Percentiles rank a stretch among this genome's conserved stretches.
phyloP scores from a whole-genome alignment of 64 coral and sea anemone species.

The Orbicella faveolata region DNA sequence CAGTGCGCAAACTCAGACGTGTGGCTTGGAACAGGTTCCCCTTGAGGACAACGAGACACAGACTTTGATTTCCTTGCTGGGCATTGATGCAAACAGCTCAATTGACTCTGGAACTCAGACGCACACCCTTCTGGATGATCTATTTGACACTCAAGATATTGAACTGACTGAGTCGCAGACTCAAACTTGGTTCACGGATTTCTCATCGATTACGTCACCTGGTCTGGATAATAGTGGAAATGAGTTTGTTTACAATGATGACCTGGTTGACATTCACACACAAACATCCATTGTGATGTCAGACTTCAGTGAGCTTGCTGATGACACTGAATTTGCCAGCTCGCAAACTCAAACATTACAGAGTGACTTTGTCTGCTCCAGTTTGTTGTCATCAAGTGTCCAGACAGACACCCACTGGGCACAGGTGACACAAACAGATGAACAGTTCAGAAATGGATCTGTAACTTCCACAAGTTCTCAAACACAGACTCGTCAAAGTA shows the following conservation, averaged over 20 bases:
- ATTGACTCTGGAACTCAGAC: slow-evolving; percentile 92
- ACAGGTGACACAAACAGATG: slow-evolving; percentile 31
- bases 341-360: slow-evolving; percentile 89
- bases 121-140: slow-evolving; percentile 73
- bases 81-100: slow-evolving; percentile 74
- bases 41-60: slow-evolving; percentile 95
- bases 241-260: slow-evolving; percentile 57
- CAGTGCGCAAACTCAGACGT: slow-evolving; percentile 80
- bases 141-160: slow-evolving; percentile 59
- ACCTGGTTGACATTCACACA: slow-evolving; percentile 84
- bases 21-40: slow-evolving; percentile 52
- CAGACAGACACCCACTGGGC: slow-evolving; percentile 66
- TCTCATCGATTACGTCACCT: slow-evolving; percentile 24
- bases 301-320: slow-evolving; percentile 54
- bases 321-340: slow-evolving; percentile 57
- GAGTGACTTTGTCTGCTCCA: slow-evolving; percentile 56
- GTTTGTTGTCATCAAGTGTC: slow-evolving; percentile 56
- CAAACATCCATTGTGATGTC: slow-evolving; percentile 72
- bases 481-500: slow-evolving; percentile 1
- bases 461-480: slow-evolving; percentile 28
- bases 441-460: slow-evolving; percentile 11
- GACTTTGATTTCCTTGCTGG: slow-evolving; percentile 86
- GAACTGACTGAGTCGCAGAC: slow-evolving; percentile 85
- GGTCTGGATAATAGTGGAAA: slow-evolving; percentile 44
- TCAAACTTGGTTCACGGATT: slow-evolving; percentile 81